Evolutionary conservation across 1,140 invertebrate genomes (phyloP), one percentile per base, ranked within the genome.

Genomic region (Eulimnadia texana): DNA sequence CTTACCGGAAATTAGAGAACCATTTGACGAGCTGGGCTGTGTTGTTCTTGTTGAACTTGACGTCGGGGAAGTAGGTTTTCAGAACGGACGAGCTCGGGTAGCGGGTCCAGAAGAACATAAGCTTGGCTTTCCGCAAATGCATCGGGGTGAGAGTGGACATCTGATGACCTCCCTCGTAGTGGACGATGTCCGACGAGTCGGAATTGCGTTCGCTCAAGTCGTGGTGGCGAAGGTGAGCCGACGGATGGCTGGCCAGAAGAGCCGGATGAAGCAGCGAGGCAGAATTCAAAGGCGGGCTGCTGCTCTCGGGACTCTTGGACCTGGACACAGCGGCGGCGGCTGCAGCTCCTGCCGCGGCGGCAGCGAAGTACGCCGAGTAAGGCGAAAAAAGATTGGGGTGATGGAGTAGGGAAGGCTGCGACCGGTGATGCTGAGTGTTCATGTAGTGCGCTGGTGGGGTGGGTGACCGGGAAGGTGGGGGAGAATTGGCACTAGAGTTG

Each of bases 21-120:
- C 97, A 99, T 78, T 99, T 99, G 80, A 99, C 96, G 71, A 99
- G 85, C 79, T 99, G 97, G 69, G 96, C 96, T 64, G 96, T 99
- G 80, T 99, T 99, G 81, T 98, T 98, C 79, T 99, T 99, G 82
- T 99, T 99, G 82, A 99, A 99, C 74, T 94, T 95, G 77, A 99
- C 98, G 80, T 99, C 97, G 13, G 95, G 95, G 81, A 99, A 99
- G 82, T 96, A 99, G 83, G 94, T 95, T 81, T 99, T 99, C 71
- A 99, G 85, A 65, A 98, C 88, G 68, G 92, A 86, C 51, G 95
- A 98, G 74, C 90, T 96, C 49, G 96, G 96, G 78, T 99, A 99
- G 68, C 96, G 84, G 66, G 95, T 93, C 87, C 93, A 99, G 85
- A 99, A 99, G 86, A 99, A 99, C 97, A 99, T 99, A 77, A 99